These are phyloP conservation scores for Percina caprodes DNA, from an alignment of 2,113 vertebrate species.

Conservation along the genomic window DNA sequence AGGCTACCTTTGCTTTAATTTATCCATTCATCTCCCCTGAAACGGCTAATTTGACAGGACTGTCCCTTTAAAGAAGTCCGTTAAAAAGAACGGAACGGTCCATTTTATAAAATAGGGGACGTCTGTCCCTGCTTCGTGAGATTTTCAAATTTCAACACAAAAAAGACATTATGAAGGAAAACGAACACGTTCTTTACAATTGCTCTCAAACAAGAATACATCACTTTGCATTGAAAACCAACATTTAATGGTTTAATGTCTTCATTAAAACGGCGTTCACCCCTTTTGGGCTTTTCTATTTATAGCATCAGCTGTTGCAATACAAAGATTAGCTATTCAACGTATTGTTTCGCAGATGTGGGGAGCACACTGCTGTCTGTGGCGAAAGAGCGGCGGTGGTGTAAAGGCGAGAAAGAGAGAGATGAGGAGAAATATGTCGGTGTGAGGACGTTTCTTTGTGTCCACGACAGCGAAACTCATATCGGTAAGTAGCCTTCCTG, in stretches of 20 bases:
- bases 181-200: fast-evolving
- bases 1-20: neutral
- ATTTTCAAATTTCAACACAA: neutral
- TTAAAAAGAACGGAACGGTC: conserved; percentile 64
- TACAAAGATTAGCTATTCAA: conserved; percentile 81
- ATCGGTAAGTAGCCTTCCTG: conserved; percentile 65
- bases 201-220: fast-evolving
- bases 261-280: conserved; percentile 1
- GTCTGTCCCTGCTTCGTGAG: neutral
- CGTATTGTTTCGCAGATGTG: conserved; percentile 78
- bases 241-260: neutral
- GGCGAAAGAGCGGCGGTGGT: conserved; percentile 61
- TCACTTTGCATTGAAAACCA: neutral
- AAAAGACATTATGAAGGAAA: fast-evolving
- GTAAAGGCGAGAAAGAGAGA: conserved; percentile 35
- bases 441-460: conserved; percentile 56
- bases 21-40: neutral
- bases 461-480: conserved; percentile 31
- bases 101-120: conserved; percentile 70
- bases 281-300: conserved; percentile 79
- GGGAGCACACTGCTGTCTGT: conserved; percentile 52
- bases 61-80: conserved; percentile 73
- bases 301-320: conserved; percentile 85
- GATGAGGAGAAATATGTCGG: conserved; percentile 64
- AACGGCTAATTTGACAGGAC: conserved; percentile 58